Evolutionary conservation across 2,113 vertebrate species (phyloP).

Genomic region (Scolopax mira): DNA sequence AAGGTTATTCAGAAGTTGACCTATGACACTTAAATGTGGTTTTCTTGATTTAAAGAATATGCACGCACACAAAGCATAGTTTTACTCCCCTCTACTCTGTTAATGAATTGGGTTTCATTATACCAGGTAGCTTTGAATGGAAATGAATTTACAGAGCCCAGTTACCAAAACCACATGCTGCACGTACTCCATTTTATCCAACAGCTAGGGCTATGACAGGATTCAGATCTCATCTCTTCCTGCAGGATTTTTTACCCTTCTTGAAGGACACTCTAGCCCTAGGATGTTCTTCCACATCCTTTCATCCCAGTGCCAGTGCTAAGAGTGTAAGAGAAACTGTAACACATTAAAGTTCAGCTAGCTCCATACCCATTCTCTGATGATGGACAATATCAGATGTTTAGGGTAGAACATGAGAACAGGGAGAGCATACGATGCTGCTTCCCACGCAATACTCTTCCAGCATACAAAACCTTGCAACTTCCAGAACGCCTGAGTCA

Average conservation of each 20-base stretch:
- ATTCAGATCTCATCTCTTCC: not conserved
- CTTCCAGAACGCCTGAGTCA: not conserved
- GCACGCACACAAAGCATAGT: fast-evolving
- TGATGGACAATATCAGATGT: not conserved
- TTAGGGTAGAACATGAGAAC: not conserved
- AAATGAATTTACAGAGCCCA: not conserved
- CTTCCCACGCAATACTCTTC: not conserved
- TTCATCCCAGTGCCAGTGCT: not conserved
- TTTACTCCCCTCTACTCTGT: not conserved
- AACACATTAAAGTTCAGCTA: not conserved
- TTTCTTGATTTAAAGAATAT: not conserved
- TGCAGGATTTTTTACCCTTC: not conserved
- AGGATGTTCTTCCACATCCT: not conserved
- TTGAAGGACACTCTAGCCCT: not conserved
- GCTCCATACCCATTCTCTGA: not conserved
- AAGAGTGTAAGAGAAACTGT: not conserved
- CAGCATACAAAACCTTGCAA: not conserved
- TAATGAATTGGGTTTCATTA: not conserved
- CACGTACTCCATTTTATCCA: not conserved
- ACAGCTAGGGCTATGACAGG: not conserved
- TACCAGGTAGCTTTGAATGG: not conserved
- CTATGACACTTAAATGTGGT: not conserved
- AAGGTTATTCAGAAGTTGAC: not conserved
- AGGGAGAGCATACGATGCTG: not conserved
- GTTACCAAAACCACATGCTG: not conserved